Evolutionary conservation across 2,113 vertebrate genomes (phyloP).

Genomic region (Pimephales promelas): DNA sequence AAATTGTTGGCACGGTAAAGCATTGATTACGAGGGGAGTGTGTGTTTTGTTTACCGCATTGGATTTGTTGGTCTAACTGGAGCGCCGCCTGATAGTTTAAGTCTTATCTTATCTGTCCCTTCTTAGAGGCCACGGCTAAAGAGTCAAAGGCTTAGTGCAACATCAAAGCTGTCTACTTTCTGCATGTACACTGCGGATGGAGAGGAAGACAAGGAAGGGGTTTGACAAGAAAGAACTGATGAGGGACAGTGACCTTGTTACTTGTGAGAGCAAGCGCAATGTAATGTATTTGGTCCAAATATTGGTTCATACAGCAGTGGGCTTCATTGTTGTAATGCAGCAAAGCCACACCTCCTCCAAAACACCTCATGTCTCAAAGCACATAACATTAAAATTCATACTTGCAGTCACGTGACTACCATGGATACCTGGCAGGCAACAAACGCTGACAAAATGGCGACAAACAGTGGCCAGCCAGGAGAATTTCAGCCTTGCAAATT

Average conservation of each 20-base stretch:
- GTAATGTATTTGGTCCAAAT: background rate
- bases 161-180: conserved; percentile 15
- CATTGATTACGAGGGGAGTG: background rate
- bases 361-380: too few species aligned
- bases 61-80: background rate
- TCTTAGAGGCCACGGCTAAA: conserved; percentile 31
- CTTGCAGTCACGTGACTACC: too few species aligned
- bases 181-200: conserved; percentile 10
- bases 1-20: background rate
- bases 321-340: background rate
- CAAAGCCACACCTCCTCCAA: too few species aligned
- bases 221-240: background rate
- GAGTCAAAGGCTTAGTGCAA: conserved; percentile 23
- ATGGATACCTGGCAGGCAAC: too few species aligned
- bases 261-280: background rate
- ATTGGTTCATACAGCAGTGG: background rate
- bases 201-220: background rate
- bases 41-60: conserved; percentile 1
- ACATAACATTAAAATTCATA: too few species aligned
- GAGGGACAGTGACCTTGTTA: background rate
- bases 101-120: conserved; percentile 38
- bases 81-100: conserved; percentile 20
- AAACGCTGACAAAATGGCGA: too few species aligned
- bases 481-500: too few species aligned
- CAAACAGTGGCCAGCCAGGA: too few species aligned